Base-by-base conservation (phyloP, 2,113 vertebrate species). In the Tricholaema leucomelas region DNA sequence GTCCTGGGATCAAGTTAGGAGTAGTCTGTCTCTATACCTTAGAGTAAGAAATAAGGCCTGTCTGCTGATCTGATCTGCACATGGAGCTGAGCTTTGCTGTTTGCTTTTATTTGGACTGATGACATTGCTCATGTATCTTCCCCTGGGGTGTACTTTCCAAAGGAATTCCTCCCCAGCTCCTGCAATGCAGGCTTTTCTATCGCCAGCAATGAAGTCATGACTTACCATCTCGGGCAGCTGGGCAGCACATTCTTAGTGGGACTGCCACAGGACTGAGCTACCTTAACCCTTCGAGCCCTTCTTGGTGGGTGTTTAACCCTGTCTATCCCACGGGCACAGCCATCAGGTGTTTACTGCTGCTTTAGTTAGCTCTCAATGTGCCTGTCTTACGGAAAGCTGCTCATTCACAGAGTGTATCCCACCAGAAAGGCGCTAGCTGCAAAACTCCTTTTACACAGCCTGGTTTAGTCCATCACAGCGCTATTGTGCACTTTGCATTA, bases 401-500 rank as follows among this genome's bases (percentile, higher is more conserved):
- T 90, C 59, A 6, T 61, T 88, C 81, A 61, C 54, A 90, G 16
- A 69, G 36, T 44, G 58, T 24, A n/a, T 33, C 46, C 50, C 33
- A n/a, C 56, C 78, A 93, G 69, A 88, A 88, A 59, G 55, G 56
- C 76, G 16, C 23, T 55, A 44, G 50, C 74, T 59, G 63, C 67
- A 90, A 63, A 88, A 65, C 50, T 79, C 33, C 36, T 90, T 92
- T 72, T 70, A 65, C 27, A 61, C 35, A 63, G 63, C 15, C 77
- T 59, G 31, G 86, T 91, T 87, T 88, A 86, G 83, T 31, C 60
- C 56, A 82, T 70, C 78, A 35, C 42, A 77, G 56, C 0, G 0
- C 33, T n/a, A 75, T 21, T 85, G 70, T 70, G 63, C 69, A 66
- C 46, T 88, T 85, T 87, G 67, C 86, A 88, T 82, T 88, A 90